These are phyloP conservation scores for Sebastiscus albofasciatus DNA, from an alignment of 2,797 vertebrate species.

Conservation along the genomic window DNA sequence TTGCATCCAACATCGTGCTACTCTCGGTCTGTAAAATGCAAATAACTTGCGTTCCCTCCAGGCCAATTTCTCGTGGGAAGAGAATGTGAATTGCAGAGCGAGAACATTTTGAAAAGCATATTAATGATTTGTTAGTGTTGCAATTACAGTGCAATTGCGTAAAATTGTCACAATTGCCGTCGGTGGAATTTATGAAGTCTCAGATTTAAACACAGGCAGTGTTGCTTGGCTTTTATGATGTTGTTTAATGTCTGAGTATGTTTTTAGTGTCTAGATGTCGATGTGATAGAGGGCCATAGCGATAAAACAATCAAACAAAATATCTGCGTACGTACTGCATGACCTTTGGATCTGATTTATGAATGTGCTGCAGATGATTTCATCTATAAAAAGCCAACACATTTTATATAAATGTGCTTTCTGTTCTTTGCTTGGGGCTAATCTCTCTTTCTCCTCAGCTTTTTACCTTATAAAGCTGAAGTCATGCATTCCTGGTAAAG, in stretches of 20 bases:
- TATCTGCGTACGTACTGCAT: not conserved
- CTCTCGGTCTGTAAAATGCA: constrained; percentile 46
- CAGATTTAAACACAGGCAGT: constrained; percentile 17
- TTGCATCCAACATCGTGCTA: constrained; percentile 38
- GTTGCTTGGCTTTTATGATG: constrained; percentile 25
- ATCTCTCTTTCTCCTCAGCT: constrained; percentile 15
- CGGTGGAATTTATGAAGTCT: constrained; percentile 45
- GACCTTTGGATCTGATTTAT: constrained; percentile 26
- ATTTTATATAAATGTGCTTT: constrained; percentile 26
- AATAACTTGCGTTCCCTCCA: constrained; percentile 26
- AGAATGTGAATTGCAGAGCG: constrained; percentile 29
- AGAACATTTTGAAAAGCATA: constrained; percentile 38
- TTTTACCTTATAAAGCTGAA: constrained; percentile 52
- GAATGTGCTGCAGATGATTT: constrained; percentile 28
- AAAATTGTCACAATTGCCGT: constrained; percentile 55
- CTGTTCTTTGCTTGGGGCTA: constrained; percentile 29
- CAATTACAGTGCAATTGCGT: constrained; percentile 52
- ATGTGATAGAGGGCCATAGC: constrained; percentile 8
- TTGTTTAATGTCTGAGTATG: constrained; percentile 36
- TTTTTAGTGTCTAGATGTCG: constrained; percentile 37
- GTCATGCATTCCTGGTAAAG: constrained; percentile 61
- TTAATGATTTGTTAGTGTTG: constrained; percentile 59
- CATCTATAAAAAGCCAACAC: constrained; percentile 28
- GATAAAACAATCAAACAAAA: constrained; percentile 15
- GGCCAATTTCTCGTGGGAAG: constrained; percentile 51